These are phyloP conservation scores for Onychomys torridus DNA, from an alignment of 2,797 vertebrate species.

Conservation along the genomic window DNA sequence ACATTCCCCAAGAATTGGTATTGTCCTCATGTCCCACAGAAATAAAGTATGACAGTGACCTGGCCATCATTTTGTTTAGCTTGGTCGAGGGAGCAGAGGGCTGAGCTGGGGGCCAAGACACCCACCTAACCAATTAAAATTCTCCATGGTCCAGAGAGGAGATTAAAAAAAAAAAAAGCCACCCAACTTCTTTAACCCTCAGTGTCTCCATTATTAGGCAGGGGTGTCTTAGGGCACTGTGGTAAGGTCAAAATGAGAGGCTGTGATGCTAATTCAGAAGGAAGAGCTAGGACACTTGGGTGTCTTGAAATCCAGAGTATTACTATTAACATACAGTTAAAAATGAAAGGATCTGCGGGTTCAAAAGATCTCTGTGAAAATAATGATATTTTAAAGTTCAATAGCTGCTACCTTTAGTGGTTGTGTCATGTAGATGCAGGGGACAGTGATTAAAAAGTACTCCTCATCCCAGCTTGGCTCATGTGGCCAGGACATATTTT, in stretches of 20 bases:
- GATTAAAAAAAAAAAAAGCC: not conserved
- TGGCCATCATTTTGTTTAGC: not conserved
- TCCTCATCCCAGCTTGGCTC: constrained; percentile 68
- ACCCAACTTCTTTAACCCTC: not conserved
- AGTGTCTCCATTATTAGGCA: not conserved
- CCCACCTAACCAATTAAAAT: not conserved
- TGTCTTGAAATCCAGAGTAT: not conserved
- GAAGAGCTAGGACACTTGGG: not conserved
- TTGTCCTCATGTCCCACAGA: not conserved
- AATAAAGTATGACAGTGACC: not conserved
- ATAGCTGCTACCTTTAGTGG: constrained; percentile 73
- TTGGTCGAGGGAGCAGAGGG: not conserved
- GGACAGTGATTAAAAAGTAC: constrained; percentile 70
- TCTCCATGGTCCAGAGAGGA: not conserved
- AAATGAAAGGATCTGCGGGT: constrained; percentile 6
- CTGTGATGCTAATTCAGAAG: not conserved
- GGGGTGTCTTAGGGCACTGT: not conserved
- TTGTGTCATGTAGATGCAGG: constrained; percentile 62
- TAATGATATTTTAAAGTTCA: constrained; percentile 72
- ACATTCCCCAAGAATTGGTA: not conserved
- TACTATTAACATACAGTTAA: constrained; percentile 21
- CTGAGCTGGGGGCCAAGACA: not conserved
- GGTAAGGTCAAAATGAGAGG: not conserved
- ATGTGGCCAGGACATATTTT: constrained; percentile 73
- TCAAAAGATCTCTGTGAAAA: constrained; percentile 54